Percentiles rank a stretch among this genome's conserved stretches.
phyloP scores from a whole-genome alignment of 2,113 vertebrate species.

The Pterophyllum scalare region DNA sequence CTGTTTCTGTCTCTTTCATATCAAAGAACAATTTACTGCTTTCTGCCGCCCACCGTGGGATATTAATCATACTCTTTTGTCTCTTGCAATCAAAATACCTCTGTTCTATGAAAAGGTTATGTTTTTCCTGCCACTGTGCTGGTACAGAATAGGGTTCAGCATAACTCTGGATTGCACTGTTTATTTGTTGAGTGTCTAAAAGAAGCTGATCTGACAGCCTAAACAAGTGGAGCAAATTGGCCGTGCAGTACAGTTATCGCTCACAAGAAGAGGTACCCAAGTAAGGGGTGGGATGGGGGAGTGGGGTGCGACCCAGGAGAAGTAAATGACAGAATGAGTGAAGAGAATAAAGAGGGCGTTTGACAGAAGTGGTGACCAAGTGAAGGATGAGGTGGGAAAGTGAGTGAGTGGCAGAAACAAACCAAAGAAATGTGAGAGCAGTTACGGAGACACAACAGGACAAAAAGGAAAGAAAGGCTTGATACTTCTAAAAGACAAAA shows the following conservation, averaged over 20 bases:
- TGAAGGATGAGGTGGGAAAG: conserved; percentile 35
- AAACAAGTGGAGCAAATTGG: conserved; percentile 42
- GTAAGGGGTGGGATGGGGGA: background rate
- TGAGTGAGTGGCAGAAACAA: conserved; percentile 45
- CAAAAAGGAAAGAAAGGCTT: conserved; percentile 10
- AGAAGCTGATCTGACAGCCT: conserved; percentile 41
- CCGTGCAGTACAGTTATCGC: conserved; percentile 20
- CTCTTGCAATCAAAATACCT: background rate
- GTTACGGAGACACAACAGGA: background rate
- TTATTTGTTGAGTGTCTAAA: conserved; percentile 53
- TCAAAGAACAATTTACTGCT: conserved; percentile 1
- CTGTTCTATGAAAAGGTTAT: conserved; percentile 8
- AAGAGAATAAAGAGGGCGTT: conserved; percentile 54
- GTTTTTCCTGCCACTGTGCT: conserved; percentile 29
- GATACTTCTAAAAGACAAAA: conserved; percentile 23
- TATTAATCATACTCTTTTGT: conserved; percentile 26
- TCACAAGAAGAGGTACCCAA: conserved; percentile 28
- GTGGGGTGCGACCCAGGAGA: background rate
- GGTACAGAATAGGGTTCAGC: conserved; percentile 13
- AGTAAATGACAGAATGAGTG: conserved; percentile 43
- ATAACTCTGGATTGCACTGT: background rate
- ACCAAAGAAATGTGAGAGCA: conserved; percentile 1
- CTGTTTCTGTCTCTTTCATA: background rate
- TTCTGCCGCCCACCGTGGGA: background rate
- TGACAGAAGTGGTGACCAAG: conserved; percentile 35